Evolutionary conservation across 2,797 vertebrate genomes (phyloP).

Genomic region (Cirrhinus molitorella): DNA sequence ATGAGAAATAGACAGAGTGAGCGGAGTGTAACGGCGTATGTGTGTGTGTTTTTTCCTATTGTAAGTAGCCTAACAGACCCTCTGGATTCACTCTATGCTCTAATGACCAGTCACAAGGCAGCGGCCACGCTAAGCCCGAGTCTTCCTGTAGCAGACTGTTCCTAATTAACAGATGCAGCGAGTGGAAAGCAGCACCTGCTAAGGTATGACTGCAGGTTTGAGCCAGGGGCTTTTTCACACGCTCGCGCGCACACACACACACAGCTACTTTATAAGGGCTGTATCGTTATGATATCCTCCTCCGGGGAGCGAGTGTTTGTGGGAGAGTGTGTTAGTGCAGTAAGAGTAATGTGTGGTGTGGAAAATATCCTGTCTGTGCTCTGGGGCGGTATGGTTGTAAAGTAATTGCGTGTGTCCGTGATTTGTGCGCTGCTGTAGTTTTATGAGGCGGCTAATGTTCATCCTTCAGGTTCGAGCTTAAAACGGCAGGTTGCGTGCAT

Average conservation of each 20-base stretch:
- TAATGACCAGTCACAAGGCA: slow-evolving; percentile 76
- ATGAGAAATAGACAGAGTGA: slow-evolving; percentile 63
- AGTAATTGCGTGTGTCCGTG: slow-evolving; percentile 27
- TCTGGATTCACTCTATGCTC: slow-evolving; percentile 75
- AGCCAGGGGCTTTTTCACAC: slow-evolving; percentile 49
- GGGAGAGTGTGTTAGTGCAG: slow-evolving; percentile 54
- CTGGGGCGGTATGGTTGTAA: slow-evolving; percentile 38
- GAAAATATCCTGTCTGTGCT: slow-evolving; percentile 25
- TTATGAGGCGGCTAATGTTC: slow-evolving; percentile 32
- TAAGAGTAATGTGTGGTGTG: slow-evolving; percentile 35
- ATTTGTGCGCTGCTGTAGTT: slow-evolving; percentile 26
- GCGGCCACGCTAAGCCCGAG: slow-evolving; percentile 67
- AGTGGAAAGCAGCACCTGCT: slow-evolving; percentile 81
- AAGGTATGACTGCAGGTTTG: slow-evolving; percentile 67
- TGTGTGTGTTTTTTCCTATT: slow-evolving; percentile 45
- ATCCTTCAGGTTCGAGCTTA: slow-evolving; percentile 19
- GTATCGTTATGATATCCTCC: slow-evolving; percentile 59
- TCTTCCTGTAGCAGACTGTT: slow-evolving; percentile 68
- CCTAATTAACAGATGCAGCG: slow-evolving; percentile 81
- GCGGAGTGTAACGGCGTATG: slow-evolving; percentile 50
- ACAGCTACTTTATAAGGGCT: slow-evolving; percentile 64
- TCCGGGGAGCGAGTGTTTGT: slow-evolving; percentile 52
- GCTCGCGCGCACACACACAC: slow-evolving; percentile 26
- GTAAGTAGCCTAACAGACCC: slow-evolving; percentile 65
- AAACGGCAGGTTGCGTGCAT: not conserved